Evolutionary conservation across 23 tunicate genomes (phyloP), one percentile per base, ranked within the genome.

Genomic region (Corella eumyota): DNA sequence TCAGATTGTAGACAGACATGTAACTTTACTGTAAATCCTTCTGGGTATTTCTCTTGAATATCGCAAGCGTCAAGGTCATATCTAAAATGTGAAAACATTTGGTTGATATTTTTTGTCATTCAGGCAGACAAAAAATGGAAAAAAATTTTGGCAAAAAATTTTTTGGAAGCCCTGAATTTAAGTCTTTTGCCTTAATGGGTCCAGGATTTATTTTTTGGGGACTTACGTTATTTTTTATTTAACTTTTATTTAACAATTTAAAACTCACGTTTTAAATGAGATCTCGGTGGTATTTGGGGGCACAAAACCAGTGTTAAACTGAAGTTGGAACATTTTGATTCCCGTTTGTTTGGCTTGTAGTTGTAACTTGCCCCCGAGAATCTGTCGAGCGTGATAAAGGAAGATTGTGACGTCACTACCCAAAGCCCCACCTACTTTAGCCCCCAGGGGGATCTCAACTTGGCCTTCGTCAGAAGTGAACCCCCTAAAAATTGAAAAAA

Each of bases 11-110:
- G 64, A 35, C 71, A 62, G 23, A 85, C 75, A 76, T 85, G 77
- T 23, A 85, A 2, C 1, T 79, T 77, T 45, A 85, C 79, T 26
- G 35, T 33, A 40, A 85, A 85, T 3, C 75, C 75, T 0, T 85
- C 95, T 1, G 95, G 85, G 59, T 71, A 77, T 56, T 85, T 85
- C 27, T 77, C 95, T 50, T 77, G 74, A 45, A 77, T 85, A 50
- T 85, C 95, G 36, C 85, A 71, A n/a, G 95, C 85, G 61, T 85
- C 95, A 36, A 85, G 38, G 46, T 85, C 95, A 59, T 85, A 77
- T 32, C 95, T 85, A 63, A 32, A 61, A 32, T 30, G 15, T 36
- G 23, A 65, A n/a, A 30, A 60, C 9, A 60, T 25, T 7, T 9
- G n/a, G n/a, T n/a, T n/a, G n/a, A n/a, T n/a, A n/a, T n/a, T n/a